A percentile compares a stretch with the other conserved stretches of the same genome.
phyloP scores from a whole-genome alignment of 1,140 invertebrate species.

The Aleiodes sp. region DNA sequence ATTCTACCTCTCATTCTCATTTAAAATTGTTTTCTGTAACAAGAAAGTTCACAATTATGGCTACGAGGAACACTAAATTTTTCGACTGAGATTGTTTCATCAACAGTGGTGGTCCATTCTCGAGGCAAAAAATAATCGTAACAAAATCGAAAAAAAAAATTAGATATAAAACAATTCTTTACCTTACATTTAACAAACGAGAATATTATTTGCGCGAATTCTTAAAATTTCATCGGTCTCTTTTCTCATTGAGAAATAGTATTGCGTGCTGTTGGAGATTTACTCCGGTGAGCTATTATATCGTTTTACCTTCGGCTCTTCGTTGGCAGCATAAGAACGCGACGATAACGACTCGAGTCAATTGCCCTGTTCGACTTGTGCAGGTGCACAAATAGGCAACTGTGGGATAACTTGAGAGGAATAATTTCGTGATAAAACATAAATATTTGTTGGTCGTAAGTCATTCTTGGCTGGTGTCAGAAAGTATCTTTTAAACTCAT shows the following conservation, averaged over 20 bases:
- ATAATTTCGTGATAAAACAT: not conserved
- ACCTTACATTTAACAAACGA: not conserved
- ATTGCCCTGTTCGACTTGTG: conserved; percentile 32
- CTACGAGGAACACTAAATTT: conserved; percentile 2
- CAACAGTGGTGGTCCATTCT: not conserved
- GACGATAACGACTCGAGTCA: not conserved
- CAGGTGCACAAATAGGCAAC: conserved; percentile 29
- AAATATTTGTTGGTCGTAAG: not conserved
- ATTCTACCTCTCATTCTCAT: not conserved
- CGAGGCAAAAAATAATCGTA: not conserved
- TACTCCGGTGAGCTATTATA: not conserved
- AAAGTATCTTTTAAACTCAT: too few relatives aligned
- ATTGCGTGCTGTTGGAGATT: not conserved
- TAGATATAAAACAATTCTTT: not conserved
- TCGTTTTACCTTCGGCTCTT: not conserved
- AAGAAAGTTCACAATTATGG: conserved; percentile 5
- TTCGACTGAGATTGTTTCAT: not conserved
- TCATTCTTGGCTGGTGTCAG: not conserved
- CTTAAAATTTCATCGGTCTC: too few relatives aligned
- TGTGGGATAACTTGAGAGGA: not conserved
- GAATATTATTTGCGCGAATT: not conserved
- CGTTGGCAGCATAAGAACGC: not conserved
- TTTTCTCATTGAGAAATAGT: not conserved
- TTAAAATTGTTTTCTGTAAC: not conserved
- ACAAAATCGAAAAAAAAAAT: not conserved